Evolutionary conservation across 2,888 invertebrate genomes (phyloP).

Genomic region (Drosophila neonasuta): DNA sequence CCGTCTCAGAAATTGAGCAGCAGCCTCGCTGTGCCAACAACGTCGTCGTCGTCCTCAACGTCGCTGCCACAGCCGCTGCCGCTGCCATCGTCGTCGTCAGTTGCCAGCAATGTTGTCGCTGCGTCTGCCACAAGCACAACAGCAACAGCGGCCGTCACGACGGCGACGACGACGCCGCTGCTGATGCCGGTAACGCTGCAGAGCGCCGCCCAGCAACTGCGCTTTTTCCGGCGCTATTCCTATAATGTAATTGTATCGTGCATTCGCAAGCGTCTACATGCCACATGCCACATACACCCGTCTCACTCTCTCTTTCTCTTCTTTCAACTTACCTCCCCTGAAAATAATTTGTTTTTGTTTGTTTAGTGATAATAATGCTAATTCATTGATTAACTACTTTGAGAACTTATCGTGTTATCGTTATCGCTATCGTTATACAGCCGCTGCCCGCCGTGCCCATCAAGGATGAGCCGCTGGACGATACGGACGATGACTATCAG

Average conservation of each 20-base stretch:
- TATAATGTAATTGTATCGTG: slow-evolving; percentile 82
- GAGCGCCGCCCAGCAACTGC: slow-evolving; percentile 80
- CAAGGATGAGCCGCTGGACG: slow-evolving; percentile 80
- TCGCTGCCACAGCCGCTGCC: slow-evolving; percentile 12
- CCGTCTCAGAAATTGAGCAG: slow-evolving; percentile 32
- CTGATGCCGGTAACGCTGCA: slow-evolving; percentile 74
- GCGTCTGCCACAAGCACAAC: slow-evolving; percentile 4
- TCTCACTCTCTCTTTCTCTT: not conserved
- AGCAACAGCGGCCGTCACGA: not conserved
- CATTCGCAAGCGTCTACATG: slow-evolving; percentile 61
- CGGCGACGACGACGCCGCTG: slow-evolving; percentile 51
- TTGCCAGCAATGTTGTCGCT: slow-evolving; percentile 23
- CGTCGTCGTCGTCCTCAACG: not conserved
- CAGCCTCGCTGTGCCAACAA: slow-evolving; percentile 32
- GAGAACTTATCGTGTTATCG: slow-evolving; percentile 15
- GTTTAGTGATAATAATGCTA: not conserved
- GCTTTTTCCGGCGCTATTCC: slow-evolving; percentile 80
- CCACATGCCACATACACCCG: slow-evolving; percentile 26
- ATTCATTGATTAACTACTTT: not conserved
- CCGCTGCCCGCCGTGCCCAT: slow-evolving; percentile 80
- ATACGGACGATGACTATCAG: slow-evolving; percentile 79
- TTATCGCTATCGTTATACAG: slow-evolving; percentile 56
- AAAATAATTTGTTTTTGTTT: slow-evolving; percentile 28
- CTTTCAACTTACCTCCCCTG: not conserved
- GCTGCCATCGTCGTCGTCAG: slow-evolving; percentile 18